A percentile compares a stretch with the other conserved stretches of the same genome.
Conservation (phyloP, 2,888 invertebrate genomes). For the Drosophila fulvimacula region DNA sequence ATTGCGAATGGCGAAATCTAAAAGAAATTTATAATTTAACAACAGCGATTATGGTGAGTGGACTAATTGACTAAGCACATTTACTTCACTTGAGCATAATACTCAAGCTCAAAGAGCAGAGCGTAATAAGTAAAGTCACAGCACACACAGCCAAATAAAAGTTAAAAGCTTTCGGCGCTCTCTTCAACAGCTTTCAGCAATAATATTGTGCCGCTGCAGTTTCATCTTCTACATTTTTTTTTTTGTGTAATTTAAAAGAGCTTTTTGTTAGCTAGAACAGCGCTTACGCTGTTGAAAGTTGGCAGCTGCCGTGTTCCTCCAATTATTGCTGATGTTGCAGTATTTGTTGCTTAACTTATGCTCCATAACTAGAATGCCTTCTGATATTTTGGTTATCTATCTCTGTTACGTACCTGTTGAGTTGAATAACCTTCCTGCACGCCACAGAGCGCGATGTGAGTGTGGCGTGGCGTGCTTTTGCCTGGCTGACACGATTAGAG, state of each 20-base stretch:
- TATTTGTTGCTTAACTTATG: conserved; percentile 5
- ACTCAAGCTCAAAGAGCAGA: conserved; percentile 19
- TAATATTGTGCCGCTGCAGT: conserved; percentile 41
- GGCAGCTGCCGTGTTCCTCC: conserved; percentile 7
- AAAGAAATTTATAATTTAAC: conserved; percentile 4
- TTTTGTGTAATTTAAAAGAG: conserved; percentile 27
- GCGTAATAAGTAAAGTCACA: conserved; percentile 9
- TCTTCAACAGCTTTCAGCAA: conserved; percentile 51
- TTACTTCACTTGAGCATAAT: conserved; percentile 30
- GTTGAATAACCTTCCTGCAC: conserved; percentile 60
- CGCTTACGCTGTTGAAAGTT: conserved; percentile 52
- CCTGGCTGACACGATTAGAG: conserved; percentile 52
- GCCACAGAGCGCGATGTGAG: conserved; percentile 25
- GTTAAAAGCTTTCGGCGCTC: conserved; percentile 45
- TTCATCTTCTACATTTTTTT: conserved; percentile 25
- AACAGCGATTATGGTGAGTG: conserved; percentile 7
- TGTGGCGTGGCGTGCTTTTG: conserved; percentile 35
- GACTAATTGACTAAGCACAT: conserved; percentile 25
- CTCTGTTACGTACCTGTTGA: conserved; percentile 29
- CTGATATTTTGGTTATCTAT: conserved; percentile 7
- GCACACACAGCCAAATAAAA: conserved; percentile 14
- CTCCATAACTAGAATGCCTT: conserved; percentile 3
- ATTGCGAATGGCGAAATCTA: conserved; percentile 29
- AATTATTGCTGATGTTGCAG: conserved; percentile 49
- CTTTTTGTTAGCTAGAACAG: conserved; percentile 51